These are phyloP conservation scores for Ochlodes sylvanus DNA, from an alignment of 2,888 invertebrate species.

Conservation along the genomic window DNA sequence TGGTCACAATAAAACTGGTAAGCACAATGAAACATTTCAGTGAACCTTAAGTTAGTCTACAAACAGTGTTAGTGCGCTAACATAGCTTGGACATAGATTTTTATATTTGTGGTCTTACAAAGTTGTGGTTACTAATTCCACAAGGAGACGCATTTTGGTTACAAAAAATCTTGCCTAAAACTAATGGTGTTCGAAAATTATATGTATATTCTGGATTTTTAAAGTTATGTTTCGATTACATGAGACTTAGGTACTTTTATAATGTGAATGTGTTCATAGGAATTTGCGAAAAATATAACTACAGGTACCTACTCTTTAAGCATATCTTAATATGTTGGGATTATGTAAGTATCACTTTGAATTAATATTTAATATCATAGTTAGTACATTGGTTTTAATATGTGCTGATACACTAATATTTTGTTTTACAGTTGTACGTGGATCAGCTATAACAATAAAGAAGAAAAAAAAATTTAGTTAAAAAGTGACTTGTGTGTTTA, in stretches of 20 bases:
- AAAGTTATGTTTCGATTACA: neutral
- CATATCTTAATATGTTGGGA: constrained; percentile 34
- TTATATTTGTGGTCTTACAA: too few relatives aligned
- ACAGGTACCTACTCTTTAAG: constrained; percentile 29
- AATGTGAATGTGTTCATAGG: constrained; percentile 24
- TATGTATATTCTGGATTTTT: neutral
- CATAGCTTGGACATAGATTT: too few relatives aligned
- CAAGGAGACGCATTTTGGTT: too few relatives aligned
- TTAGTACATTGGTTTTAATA: constrained; percentile 15
- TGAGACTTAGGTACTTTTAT: neutral
- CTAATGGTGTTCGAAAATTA: too few relatives aligned
- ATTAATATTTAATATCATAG: constrained; percentile 35
- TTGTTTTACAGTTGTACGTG: constrained; percentile 46
- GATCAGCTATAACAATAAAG: constrained; percentile 41
- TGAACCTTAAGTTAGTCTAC: too few relatives aligned
- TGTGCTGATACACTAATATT: constrained; percentile 32
- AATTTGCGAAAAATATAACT: constrained; percentile 2
- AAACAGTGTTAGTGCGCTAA: too few relatives aligned
- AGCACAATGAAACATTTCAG: too few relatives aligned
- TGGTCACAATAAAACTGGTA: too few relatives aligned
- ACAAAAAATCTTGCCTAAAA: too few relatives aligned
- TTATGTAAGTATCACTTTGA: constrained; percentile 42
- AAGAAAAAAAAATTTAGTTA: constrained; percentile 40
- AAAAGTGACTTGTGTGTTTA: constrained; percentile 43
- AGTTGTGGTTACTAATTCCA: too few relatives aligned